These are phyloP conservation scores for Myotis pilosus DNA, from an alignment of 2,797 vertebrate species.

Conservation along the genomic window DNA sequence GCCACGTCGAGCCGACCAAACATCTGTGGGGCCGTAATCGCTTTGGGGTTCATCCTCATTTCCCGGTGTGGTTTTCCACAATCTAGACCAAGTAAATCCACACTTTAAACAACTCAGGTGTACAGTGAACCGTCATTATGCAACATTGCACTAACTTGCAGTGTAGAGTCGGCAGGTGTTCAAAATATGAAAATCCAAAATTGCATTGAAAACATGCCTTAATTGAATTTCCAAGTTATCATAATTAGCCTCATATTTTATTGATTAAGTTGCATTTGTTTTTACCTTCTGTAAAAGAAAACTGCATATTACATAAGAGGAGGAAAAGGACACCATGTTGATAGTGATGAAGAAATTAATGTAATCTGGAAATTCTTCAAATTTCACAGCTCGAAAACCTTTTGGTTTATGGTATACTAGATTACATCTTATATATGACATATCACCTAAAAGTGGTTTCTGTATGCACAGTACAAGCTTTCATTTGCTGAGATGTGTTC, in stretches of 20 bases:
- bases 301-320: background rate
- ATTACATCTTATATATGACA: background rate
- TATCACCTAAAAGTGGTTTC: background rate
- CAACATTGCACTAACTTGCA: background rate
- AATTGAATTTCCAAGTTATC: background rate
- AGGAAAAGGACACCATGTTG: background rate
- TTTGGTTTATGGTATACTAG: background rate
- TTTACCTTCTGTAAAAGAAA: slow-evolving; percentile 42
- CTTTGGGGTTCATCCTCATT: slow-evolving; percentile 99
- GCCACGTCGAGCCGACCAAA: slow-evolving; percentile 96
- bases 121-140: background rate
- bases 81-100: slow-evolving; percentile 81
- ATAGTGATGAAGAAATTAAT: background rate
- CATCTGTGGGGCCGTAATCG: slow-evolving; percentile 97
- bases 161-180: background rate
- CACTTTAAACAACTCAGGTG: slow-evolving; percentile 38
- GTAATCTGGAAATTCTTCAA: slow-evolving; percentile 28
- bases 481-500: background rate
- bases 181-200: slow-evolving; percentile 4
- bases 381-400: background rate
- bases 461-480: background rate
- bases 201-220: slow-evolving; percentile 42
- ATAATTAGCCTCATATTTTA: slow-evolving; percentile 39
- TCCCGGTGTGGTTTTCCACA: slow-evolving; percentile 95
- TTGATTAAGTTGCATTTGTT: background rate